phyloP scores from a whole-genome alignment of 2,888 invertebrate genomes.

The Anthophora plumipes region DNA sequence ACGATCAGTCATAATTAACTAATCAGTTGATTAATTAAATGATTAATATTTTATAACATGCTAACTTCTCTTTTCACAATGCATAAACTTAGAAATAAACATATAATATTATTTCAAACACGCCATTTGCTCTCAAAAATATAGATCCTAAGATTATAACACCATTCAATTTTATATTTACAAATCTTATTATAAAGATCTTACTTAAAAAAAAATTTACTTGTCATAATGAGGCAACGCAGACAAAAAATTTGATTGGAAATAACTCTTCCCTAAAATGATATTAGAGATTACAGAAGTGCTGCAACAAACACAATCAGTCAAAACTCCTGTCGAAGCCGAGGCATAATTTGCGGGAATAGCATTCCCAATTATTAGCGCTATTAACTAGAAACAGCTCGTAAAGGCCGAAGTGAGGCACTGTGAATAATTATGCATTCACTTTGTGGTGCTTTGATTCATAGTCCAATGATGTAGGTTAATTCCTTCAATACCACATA shows the following conservation, averaged over 20 bases:
- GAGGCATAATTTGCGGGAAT: conserved; percentile 44
- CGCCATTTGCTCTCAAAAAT: too few relatives aligned
- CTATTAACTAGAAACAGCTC: conserved; percentile 52
- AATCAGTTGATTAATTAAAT: too few relatives aligned
- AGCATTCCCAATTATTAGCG: conserved; percentile 41
- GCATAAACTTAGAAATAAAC: too few relatives aligned
- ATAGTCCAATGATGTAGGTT: conserved; percentile 45
- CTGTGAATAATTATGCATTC: conserved; percentile 51
- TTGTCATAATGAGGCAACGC: too few relatives aligned
- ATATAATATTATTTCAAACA: too few relatives aligned
- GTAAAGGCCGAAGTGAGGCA: conserved; percentile 29
- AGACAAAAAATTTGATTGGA: background rate
- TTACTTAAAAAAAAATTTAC: too few relatives aligned
- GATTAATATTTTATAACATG: too few relatives aligned
- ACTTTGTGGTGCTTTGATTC: conserved; percentile 46
- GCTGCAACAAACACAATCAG: background rate
- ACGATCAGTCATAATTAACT: too few relatives aligned
- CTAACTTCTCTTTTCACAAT: too few relatives aligned
- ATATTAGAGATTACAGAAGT: background rate
- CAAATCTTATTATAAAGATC: too few relatives aligned
- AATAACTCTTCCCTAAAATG: background rate
- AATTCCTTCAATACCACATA: conserved; percentile 49
- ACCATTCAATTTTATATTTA: too few relatives aligned
- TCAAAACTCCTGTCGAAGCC: background rate
- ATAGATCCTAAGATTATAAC: too few relatives aligned